Percentiles rank a stretch among this genome's conserved stretches.
These are phyloP conservation scores for Ptyas mucosa DNA, from an alignment of 2,113 vertebrate species.

Conservation along the genomic window DNA sequence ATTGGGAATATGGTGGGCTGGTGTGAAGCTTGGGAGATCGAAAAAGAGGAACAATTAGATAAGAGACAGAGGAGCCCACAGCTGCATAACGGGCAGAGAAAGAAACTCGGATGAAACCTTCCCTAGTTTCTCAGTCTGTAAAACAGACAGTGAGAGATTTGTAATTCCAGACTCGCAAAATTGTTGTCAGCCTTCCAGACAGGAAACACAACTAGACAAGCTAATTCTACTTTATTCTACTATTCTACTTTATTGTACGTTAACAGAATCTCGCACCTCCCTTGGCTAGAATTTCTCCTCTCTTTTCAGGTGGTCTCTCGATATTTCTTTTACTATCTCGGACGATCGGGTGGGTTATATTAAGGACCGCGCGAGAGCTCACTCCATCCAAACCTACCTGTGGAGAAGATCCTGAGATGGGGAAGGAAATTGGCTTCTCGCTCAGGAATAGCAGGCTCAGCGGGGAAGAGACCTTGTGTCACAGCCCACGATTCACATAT, in stretches of 20 bases:
- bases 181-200: too few species aligned
- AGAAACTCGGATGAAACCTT: neutral
- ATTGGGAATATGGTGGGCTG: neutral
- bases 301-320: slow-evolving; percentile 60
- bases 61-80: neutral
- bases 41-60: neutral
- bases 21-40: neutral
- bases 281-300: neutral
- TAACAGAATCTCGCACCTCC: neutral
- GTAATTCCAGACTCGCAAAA: too few species aligned
- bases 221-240: neutral
- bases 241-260: neutral
- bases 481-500: neutral
- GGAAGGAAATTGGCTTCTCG: rapidly evolving
- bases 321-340: slow-evolving; percentile 71
- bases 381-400: slow-evolving; percentile 78
- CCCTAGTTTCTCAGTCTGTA: neutral
- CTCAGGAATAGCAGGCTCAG: rapidly evolving
- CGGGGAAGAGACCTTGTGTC: neutral
- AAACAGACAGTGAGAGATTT: too few species aligned
- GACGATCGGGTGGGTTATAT: slow-evolving; percentile 78
- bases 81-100: neutral
- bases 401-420: slow-evolving; percentile 59
- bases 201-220: too few species aligned
- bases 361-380: slow-evolving; percentile 52